Evolutionary conservation across 2,113 vertebrate species (phyloP), one percentile per base, ranked within the genome.

Genomic region (Corythoichthys haematopterus): DNA sequence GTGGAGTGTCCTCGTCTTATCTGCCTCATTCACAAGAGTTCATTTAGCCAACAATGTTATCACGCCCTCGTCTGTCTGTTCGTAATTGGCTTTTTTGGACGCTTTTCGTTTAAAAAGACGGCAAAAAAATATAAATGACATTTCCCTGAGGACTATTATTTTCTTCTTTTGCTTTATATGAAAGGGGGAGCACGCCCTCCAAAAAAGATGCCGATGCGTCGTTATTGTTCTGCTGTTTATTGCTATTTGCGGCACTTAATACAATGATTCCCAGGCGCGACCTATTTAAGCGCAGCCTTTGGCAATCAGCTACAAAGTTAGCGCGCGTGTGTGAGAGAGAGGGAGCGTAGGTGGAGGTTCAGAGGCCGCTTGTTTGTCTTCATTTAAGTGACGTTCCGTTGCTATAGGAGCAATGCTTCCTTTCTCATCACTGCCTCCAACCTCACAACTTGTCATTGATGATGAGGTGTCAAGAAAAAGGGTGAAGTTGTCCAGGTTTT

Each of bases 191-290:
- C 5, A 57, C 55, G 14, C 33, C 33, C 78, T 72, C 87, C 66
- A 60, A 71, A 88, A 86, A 81, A 82, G 80, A 83, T 84, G 73
- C 67, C 66, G 78, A 84, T 75, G 76, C 82, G 71, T 80, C 74
- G 83, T 84, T 85, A 80, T 71, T 75, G 75, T 78, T 88, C 81
- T 68, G 64, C 79, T 88, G 88, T 90, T 89, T 89, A 89, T 87
- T 88, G 87, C 82, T 88, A 86, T 90, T 88, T 90, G 82, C 84
- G 79, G 84, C 85, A 76, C 78, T 89, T 89, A 89, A 89, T 87
- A 82, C 79, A 88, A 83, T 87, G 86, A 87, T 87, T 84, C 84
- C 80, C 82, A 84, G 84, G 82, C 81, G 76, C 90, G 89, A 88
- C 88, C 89, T 90, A 89, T 89, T 89, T 92, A 88, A 84, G 81